These are phyloP conservation scores for Scaptodrosophila latifasciaeformis DNA, from an alignment of 2,888 invertebrate genomes.

Conservation along the genomic window DNA sequence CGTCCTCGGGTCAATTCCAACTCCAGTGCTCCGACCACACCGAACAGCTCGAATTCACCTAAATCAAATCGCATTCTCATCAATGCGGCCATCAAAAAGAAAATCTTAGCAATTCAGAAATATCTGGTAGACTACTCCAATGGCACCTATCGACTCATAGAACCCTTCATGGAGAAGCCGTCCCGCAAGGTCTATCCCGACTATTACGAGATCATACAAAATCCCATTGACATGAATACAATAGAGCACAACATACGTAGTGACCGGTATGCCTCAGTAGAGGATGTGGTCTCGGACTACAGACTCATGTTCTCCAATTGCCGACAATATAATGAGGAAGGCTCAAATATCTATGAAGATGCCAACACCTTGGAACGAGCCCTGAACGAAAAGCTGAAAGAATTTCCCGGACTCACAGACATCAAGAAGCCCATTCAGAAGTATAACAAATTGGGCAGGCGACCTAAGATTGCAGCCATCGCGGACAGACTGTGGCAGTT, in stretches of 20 bases:
- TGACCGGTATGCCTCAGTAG: conserved; percentile 87
- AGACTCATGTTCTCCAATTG: conserved; percentile 98
- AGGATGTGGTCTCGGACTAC: conserved; percentile 90
- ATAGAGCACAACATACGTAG: conserved; percentile 93
- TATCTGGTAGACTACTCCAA: conserved; percentile 82
- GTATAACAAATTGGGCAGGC: conserved; percentile 57
- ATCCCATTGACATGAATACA: conserved; percentile 95
- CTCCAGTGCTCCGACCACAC: conserved; percentile 46
- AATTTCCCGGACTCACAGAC: conserved; percentile 80
- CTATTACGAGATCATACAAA: conserved; percentile 94
- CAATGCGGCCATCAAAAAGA: conserved; percentile 80
- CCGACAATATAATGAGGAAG: conserved; percentile 96
- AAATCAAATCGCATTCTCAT: conserved; percentile 70
- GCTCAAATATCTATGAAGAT: conserved; percentile 96
- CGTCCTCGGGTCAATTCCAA: conserved; percentile 70
- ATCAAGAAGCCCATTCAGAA: conserved; percentile 69
- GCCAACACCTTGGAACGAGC: conserved; percentile 91
- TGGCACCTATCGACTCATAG: conserved; percentile 89
- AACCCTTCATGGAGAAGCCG: conserved; percentile 97
- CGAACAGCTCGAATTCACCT: conserved; percentile 59
- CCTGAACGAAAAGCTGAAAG: conserved; percentile 87
- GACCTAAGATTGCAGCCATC: conserved; percentile 77
- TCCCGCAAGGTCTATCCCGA: conserved; percentile 95
- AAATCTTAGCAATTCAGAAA: conserved; percentile 87
- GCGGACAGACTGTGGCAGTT: conserved; percentile 88